Evolutionary conservation across 2,797 vertebrate genomes (phyloP), one percentile per base, ranked within the genome.

Genomic region (Lagorchestes hirsutus): DNA sequence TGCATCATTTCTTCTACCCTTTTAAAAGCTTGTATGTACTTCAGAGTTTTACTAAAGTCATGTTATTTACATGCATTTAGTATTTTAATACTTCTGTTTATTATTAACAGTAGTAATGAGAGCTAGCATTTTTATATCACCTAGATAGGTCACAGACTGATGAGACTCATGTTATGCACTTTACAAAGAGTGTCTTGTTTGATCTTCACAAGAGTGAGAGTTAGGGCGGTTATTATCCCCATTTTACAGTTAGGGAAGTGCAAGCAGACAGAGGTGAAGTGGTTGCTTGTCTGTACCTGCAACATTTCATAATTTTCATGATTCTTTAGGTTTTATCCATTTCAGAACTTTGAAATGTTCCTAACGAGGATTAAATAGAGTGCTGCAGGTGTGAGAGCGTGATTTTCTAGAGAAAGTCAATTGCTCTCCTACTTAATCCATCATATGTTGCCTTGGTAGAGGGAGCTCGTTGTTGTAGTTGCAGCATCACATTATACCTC

Each of bases 271-370:
- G 67, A 74, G n/a, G 18, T 22, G 18, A 82, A 46, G 5, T 10
- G 40, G 6, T 24, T 24, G 40, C 11, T 50, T 87, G 22, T 24
- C 46, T 10, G 74, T 3, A 82, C 40, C 22, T 82, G 74, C 74
- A 46, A 2, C 22, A 27, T 94, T 96, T 52, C 59, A 52, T 82
- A 95, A 93, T 31, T 92, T 57, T 14, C 31, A 94, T 91, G 34
- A 54, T 95, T 90, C 54, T 95, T 92, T 96, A 40, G 27, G 91
- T 94, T 96, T 96, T 96, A 29, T 27, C 74, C 34, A 91, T 4
- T 94, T 97, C 92, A 58, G 95, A 95, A 92, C 93, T 46, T 12
- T 92, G 90, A 95, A 96, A 91, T 62, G 50, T n/a, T 27, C 55
- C 67, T 40, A 74, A 40, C 18, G 0, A 74, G 67, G 22, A 82